Conservation (phyloP, 2,888 invertebrate genomes). For the Papilio demoleus region DNA sequence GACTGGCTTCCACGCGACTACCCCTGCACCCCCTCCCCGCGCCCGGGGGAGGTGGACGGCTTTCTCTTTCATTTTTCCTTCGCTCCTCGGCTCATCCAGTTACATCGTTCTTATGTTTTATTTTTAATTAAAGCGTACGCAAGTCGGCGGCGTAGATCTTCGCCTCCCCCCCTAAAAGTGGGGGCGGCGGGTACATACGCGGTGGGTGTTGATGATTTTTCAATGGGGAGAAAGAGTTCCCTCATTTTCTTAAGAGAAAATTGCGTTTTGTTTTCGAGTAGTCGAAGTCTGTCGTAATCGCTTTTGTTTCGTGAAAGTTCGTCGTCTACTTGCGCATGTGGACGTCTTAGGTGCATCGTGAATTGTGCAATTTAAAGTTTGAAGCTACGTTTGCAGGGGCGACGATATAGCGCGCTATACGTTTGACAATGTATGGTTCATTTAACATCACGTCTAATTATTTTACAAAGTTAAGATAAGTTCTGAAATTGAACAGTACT, state of each 20-base stretch:
- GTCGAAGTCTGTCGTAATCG: constrained; percentile 83
- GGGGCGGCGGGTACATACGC: constrained; percentile 72
- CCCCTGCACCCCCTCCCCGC: constrained; percentile 55
- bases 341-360: constrained; percentile 64
- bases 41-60: constrained; percentile 73
- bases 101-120: constrained; percentile 85
- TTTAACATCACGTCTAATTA: not conserved
- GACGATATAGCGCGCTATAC: constrained; percentile 63
- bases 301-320: constrained; percentile 80
- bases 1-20: constrained; percentile 62
- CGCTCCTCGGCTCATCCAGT: constrained; percentile 84
- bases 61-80: constrained; percentile 84
- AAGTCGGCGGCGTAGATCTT: constrained; percentile 83
- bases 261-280: constrained; percentile 84
- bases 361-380: constrained; percentile 80
- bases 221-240: constrained; percentile 84
- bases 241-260: constrained; percentile 84
- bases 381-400: constrained; percentile 65
- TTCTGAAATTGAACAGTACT: not conserved
- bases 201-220: constrained; percentile 84
- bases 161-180: constrained; percentile 58
- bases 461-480: not conserved
- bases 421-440: not conserved
- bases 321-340: constrained; percentile 70
- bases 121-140: constrained; percentile 85